Evolutionary conservation across 2,797 vertebrate species (phyloP).

Genomic region (Clarias pachynema): DNA sequence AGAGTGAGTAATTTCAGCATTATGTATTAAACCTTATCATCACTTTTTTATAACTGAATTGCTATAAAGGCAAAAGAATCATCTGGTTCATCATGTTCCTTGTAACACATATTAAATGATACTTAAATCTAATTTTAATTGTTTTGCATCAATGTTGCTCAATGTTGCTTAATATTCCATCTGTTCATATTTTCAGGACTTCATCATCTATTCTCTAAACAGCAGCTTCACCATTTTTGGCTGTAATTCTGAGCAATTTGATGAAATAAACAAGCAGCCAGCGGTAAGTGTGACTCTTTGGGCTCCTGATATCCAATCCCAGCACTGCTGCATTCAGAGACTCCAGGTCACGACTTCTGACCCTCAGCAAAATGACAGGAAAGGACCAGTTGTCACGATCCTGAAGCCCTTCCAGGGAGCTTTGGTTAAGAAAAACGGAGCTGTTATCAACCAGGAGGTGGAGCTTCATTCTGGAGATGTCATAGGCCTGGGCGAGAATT

Average conservation of each 20-base stretch:
- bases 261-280: slow-evolving; percentile 45
- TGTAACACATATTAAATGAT: neutral
- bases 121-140: neutral
- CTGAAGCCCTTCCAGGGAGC: slow-evolving; percentile 65
- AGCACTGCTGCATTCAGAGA: slow-evolving; percentile 72
- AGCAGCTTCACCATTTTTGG: slow-evolving; percentile 67
- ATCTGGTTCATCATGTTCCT: neutral
- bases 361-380: neutral
- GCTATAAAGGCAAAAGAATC: neutral
- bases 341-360: slow-evolving; percentile 25
- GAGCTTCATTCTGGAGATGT: slow-evolving; percentile 73
- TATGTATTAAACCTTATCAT: neutral
- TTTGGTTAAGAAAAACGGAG: slow-evolving; percentile 70
- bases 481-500: slow-evolving; percentile 74
- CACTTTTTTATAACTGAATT: neutral
- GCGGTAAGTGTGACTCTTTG: slow-evolving; percentile 66
- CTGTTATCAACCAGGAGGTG: slow-evolving; percentile 59
- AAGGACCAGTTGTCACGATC: slow-evolving; percentile 41
- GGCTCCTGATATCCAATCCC: slow-evolving; percentile 69
- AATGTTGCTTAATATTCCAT: neutral
- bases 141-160: neutral
- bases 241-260: neutral
- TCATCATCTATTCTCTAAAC: slow-evolving; percentile 74
- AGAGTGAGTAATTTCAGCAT: neutral
- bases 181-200: slow-evolving; percentile 68